Base-by-base conservation (phyloP, 2,888 invertebrate species). In the Luperina testacea region DNA sequence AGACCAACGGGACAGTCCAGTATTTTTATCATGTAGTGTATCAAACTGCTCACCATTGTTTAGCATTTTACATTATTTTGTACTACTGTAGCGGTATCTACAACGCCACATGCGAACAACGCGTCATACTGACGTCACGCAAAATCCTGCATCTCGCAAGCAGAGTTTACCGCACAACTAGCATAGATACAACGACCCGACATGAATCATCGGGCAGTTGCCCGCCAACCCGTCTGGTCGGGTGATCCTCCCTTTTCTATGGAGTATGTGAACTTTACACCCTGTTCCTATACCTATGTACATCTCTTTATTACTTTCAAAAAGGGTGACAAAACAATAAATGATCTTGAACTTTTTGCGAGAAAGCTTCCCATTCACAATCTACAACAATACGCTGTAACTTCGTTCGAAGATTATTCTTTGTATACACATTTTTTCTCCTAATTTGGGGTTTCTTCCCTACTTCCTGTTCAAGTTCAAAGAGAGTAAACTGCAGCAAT, bases 401-500 rank as follows among this genome's bases (percentile, higher is more conserved):
- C 68, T 82, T 67, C 42, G 75, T 67, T 82, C 24, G 67, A n/a
- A 78, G 38, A 67, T 83, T 78, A 51, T 67, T 51, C 45, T 42
- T 7, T 15, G 65, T 57, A n/a, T 42, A 59, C 38, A 70, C 45
- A 70, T 82, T 48, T 61, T 48, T 63, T 67, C 61, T 79, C 79
- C 72, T 70, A 81, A 80, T 78, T 77, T 70, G 5, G 70, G 51
- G 48, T 57, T 45, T 68, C 77, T 74, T 77, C 80, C 75, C 72
- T 45, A 63, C 78, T 78, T 87, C 82, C 85, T 59, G 68, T 59
- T 48, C 67, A 84, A 77, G 80, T 61, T 80, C 64, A 84, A 73
- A 72, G 77, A 87, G 82, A 78, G 65, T 77, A 74, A 73, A 78
- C 68, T 79, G 67, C 81, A 42, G 73, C 77, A 87, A 83, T 85